Conservation (phyloP, 1,140 invertebrate species). For the Littorina saxatilis region DNA sequence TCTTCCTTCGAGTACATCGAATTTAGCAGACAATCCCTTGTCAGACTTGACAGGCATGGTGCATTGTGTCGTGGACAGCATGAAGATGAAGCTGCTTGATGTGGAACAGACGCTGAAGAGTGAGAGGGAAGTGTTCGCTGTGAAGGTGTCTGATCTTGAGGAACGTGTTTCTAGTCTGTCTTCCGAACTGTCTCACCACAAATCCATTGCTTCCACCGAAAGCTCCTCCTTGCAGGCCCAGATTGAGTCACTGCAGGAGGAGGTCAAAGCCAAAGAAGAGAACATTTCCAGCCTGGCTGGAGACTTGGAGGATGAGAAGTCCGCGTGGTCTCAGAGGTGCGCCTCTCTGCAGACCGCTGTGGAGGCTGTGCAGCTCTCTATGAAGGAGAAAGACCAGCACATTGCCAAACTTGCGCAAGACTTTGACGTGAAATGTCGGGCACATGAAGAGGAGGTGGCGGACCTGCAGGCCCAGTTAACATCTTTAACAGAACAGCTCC, state of each 20-base stretch:
- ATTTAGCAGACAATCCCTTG: neutral
- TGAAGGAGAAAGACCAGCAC: conserved; percentile 45
- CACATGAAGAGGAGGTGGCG: neutral
- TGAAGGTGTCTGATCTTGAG: neutral
- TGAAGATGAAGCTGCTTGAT: conserved; percentile 16
- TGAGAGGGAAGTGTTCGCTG: conserved; percentile 17
- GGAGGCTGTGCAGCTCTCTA: conserved; percentile 21
- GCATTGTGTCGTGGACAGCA: conserved; percentile 15
- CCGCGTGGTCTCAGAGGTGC: conserved; percentile 1
- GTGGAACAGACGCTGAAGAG: conserved; percentile 22
- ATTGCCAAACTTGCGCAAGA: conserved; percentile 25
- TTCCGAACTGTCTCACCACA: conserved; percentile 11
- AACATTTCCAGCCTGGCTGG: neutral
- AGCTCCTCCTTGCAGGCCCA: conserved; percentile 27
- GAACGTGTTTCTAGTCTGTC: conserved; percentile 22
- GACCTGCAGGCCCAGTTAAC: neutral
- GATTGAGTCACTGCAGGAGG: conserved; percentile 29
- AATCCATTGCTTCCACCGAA: conserved; percentile 14
- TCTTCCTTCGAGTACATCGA: neutral
- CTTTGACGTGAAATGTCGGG: neutral
- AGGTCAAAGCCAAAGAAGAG: conserved; percentile 31
- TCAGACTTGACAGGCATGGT: conserved; percentile 14
- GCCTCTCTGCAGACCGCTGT: conserved; percentile 29
- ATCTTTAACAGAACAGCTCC: conserved; percentile 29
- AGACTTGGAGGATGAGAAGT: conserved; percentile 32